Base-by-base conservation (phyloP, 2,888 invertebrate genomes). In the Chelonus formosanus region DNA sequence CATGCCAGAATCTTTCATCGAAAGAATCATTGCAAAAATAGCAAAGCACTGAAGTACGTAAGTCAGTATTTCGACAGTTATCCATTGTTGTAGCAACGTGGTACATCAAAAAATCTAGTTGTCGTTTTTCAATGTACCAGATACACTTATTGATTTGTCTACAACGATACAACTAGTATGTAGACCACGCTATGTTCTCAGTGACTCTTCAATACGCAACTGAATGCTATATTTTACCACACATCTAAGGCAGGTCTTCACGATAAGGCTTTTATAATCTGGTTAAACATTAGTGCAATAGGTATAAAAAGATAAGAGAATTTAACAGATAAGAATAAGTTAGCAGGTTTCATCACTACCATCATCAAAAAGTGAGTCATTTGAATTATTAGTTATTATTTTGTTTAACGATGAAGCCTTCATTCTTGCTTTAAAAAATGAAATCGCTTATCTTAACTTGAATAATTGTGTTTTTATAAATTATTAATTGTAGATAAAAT, bases 1-100 rank as follows among this genome's bases (percentile, higher is more conserved):
- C 88, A 89, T 74, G 40, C 5, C 79, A 63, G 43, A 76, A 74
- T 62, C 68, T 73, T 5, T 78, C 77, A 1, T 76, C 76, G 44
- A 83, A 58, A 20, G 74, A 63, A n/a, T 78, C 77, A 43, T 77
- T 77, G 68, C 83, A 84, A 63, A 83, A 83, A 58, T 83, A 84
- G 63, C 83, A 84, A 7, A 74, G 65, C 10, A 73, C 73, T 32
- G 48, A 52, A 5, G 34, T n/a, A 59, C 44, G 55, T 20, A 54
- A 34, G 40, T 52, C 61, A 10, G 61, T 36, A 60, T 45, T 64
- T 4, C 44, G 35, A 45, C 10, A 61, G 35, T 55, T 60, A 43
- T 43, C 59, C 67, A 65, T 47, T 60, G 60, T 60, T 60, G 60
- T 60, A 40, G 60, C 52, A 60, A 60, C 60, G 32, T 8, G 3